These are phyloP conservation scores for Eonycteris spelaea DNA, from an alignment of 2,113 vertebrate genomes.

Conservation along the genomic window DNA sequence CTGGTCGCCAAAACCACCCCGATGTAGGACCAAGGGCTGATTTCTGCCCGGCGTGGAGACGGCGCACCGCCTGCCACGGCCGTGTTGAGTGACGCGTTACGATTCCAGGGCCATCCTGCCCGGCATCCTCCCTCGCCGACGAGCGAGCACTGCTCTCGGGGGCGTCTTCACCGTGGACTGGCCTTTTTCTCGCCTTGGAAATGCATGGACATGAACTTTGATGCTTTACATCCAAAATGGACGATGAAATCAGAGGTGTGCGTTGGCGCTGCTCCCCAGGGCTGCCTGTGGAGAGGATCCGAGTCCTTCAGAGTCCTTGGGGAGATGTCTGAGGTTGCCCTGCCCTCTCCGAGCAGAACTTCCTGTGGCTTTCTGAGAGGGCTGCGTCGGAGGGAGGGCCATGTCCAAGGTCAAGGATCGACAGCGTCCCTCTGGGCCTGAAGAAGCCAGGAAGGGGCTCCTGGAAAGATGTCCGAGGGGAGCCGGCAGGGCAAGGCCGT, in stretches of 20 bases:
- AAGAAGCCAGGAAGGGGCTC: neutral
- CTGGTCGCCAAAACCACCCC: no score
- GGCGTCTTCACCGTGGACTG: neutral
- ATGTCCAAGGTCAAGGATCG: neutral
- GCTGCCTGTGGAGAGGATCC: neutral
- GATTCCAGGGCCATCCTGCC: neutral
- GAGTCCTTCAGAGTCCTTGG: neutral
- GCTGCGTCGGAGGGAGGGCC: neutral
- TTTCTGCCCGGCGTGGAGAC: neutral
- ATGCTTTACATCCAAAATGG: neutral
- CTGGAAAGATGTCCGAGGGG: neutral
- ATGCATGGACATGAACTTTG: neutral
- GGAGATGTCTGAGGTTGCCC: neutral
- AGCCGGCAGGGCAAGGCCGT: neutral
- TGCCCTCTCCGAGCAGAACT: neutral
- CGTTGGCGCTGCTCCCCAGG: neutral
- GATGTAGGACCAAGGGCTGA: neutral
- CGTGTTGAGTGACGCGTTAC: neutral
- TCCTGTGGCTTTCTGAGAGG: neutral
- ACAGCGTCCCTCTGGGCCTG: neutral
- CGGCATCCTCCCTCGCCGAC: rapidly evolving
- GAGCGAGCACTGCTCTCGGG: neutral
- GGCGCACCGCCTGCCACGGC: neutral
- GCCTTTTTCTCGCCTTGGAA: neutral
- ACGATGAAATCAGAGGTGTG: conserved; percentile 11